Evolutionary conservation across 2,888 invertebrate genomes (phyloP).

Genomic region (Plebejus anna): DNA sequence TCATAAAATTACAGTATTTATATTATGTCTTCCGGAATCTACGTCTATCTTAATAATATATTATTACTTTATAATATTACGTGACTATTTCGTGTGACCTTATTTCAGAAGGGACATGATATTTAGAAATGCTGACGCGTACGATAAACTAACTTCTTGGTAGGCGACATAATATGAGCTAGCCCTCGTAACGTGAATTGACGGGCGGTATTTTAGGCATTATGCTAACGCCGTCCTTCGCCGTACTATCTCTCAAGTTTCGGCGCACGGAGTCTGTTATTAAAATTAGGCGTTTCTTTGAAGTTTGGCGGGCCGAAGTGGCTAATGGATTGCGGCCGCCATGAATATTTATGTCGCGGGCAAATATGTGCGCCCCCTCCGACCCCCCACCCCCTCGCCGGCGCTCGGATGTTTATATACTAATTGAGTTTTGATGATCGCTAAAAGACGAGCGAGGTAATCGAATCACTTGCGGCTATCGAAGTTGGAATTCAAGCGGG

Average conservation of each 20-base stretch:
- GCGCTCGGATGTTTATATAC: slow-evolving; percentile 1
- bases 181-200: not conserved
- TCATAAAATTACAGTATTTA: too few species aligned
- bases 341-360: slow-evolving; percentile 16
- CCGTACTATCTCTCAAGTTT: not conserved
- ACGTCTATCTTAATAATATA: too few species aligned
- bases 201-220: not conserved
- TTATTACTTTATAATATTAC: too few species aligned
- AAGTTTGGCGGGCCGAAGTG: not conserved
- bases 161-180: not conserved
- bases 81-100: too few species aligned
- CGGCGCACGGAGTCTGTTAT: slow-evolving; percentile 9
- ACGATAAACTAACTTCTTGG: too few species aligned
- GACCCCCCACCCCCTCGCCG: not conserved
- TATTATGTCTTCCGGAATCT: too few species aligned
- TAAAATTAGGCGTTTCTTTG: slow-evolving; percentile 22
- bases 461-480: slow-evolving; percentile 1
- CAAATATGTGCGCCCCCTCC: slow-evolving; percentile 6
- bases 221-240: not conserved
- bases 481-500: not conserved
- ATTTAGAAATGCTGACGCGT: too few species aligned
- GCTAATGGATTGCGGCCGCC: slow-evolving; percentile 24
- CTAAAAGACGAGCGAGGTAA: not conserved
- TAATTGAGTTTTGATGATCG: slow-evolving; percentile 24
- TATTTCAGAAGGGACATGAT: too few species aligned